A percentile compares a stretch with the other conserved stretches of the same genome.
Evolutionary conservation across 2,888 invertebrate species (phyloP).

Genomic region (Abrostola tripartita): DNA sequence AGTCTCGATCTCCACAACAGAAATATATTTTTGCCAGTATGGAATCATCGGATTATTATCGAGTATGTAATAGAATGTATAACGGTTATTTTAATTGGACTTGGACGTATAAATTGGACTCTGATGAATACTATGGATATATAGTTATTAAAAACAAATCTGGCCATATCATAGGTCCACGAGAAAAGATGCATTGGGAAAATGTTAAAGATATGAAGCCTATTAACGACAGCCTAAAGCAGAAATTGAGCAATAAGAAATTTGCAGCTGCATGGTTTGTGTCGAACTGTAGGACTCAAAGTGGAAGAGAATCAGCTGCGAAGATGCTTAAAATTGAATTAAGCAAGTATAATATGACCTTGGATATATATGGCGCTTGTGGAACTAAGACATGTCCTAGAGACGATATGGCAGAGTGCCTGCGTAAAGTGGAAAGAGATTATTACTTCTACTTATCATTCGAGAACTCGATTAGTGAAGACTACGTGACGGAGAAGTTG

Average conservation of each 20-base stretch:
- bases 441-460: conserved; percentile 76
- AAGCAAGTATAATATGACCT: conserved; percentile 20
- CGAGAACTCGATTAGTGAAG: conserved; percentile 74
- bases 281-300: conserved; percentile 55
- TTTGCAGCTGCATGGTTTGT: conserved; percentile 67
- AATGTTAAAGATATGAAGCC: conserved; percentile 64
- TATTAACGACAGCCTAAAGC: conserved; percentile 59
- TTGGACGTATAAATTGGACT: conserved; percentile 72
- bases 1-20: conserved; percentile 62
- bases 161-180: conserved; percentile 63
- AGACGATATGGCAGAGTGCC: conserved; percentile 58
- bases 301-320: conserved; percentile 46
- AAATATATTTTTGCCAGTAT: conserved; percentile 70
- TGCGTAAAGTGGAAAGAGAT: conserved; percentile 57
- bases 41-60: conserved; percentile 72
- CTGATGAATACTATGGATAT: conserved; percentile 71
- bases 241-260: conserved; percentile 59
- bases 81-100: conserved; percentile 77
- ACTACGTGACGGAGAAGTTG: conserved; percentile 74
- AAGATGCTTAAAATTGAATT: conserved; percentile 41
- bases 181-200: conserved; percentile 66
- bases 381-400: conserved; percentile 50
- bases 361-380: conserved; percentile 60
- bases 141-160: conserved; percentile 62
- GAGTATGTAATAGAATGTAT: conserved; percentile 58